A percentile compares a stretch with the other conserved stretches of the same genome.
Evolutionary conservation across 2,113 vertebrate genomes (phyloP).

Genomic region (Datnioides undecimradiatus): DNA sequence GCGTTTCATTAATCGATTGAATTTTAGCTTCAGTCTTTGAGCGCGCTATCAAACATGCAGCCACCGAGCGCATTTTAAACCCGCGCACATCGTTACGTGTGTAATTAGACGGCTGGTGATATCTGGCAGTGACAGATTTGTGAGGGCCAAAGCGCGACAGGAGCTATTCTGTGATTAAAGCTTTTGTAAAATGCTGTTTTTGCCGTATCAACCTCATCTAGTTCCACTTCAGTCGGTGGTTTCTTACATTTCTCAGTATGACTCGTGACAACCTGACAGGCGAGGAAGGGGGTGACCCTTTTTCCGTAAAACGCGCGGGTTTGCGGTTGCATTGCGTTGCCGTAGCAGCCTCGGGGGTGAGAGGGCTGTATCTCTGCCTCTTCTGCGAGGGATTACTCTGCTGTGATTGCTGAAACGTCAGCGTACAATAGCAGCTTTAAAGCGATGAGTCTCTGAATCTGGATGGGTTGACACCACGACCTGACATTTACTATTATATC

Average conservation of each 20-base stretch:
- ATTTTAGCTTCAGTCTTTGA: no score
- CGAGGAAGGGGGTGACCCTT: constrained; percentile 18
- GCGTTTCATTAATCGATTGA: no score
- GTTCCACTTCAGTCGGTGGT: constrained; percentile 21
- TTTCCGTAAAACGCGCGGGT: constrained; percentile 32
- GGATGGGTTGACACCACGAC: constrained; percentile 30
- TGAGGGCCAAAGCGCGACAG: background rate
- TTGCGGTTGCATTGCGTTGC: constrained; percentile 27
- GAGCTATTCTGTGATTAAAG: constrained; percentile 15
- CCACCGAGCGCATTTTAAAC: no score
- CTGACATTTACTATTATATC: constrained; percentile 27
- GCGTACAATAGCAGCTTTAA: constrained; percentile 35
- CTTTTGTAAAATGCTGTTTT: constrained; percentile 31
- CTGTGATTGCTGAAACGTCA: constrained; percentile 36
- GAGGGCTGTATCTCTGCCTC: constrained; percentile 23
- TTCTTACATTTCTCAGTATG: constrained; percentile 26
- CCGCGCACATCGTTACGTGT: no score
- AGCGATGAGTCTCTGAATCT: background rate
- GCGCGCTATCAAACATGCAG: no score
- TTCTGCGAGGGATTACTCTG: constrained; percentile 34
- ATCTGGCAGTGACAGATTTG: background rate
- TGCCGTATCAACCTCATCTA: constrained; percentile 14
- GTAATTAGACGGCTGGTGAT: background rate
- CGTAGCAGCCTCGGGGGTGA: constrained; percentile 33
- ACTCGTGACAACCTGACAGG: constrained; percentile 33